These are phyloP conservation scores for Vidua macroura DNA, from an alignment of 2,113 vertebrate species.

Conservation along the genomic window DNA sequence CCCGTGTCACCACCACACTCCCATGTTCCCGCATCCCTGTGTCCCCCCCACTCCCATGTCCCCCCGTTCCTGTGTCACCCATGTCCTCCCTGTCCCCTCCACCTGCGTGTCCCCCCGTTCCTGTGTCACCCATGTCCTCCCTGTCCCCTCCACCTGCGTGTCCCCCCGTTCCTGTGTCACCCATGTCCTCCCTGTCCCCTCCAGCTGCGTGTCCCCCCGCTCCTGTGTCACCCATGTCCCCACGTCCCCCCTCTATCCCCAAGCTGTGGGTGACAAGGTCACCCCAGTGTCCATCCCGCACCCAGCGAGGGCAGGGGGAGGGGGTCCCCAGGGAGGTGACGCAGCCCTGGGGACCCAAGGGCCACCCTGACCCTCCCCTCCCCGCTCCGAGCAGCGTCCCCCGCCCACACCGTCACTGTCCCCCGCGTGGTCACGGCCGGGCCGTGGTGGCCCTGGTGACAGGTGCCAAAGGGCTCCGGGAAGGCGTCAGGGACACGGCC, in stretches of 20 bases:
- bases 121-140: background rate
- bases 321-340: background rate
- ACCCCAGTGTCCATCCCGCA: background rate
- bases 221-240: too few species aligned
- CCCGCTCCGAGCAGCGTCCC: background rate
- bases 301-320: background rate
- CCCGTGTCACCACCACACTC: background rate
- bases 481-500: background rate
- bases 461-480: background rate
- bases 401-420: background rate
- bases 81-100: background rate
- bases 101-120: background rate
- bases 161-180: too few species aligned
- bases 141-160: background rate
- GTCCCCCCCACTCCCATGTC: background rate
- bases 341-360: background rate
- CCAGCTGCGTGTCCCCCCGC: too few species aligned
- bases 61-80: background rate
- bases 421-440: background rate
- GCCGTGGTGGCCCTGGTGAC: background rate
- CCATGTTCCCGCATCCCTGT: background rate
- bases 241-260: background rate
- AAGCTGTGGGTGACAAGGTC: background rate
- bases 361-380: background rate
- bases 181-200: too few species aligned